Percentiles rank a stretch among this genome's conserved stretches.
These are phyloP conservation scores for Lathronympha strigana DNA, from an alignment of 2,888 invertebrate genomes.

Conservation along the genomic window DNA sequence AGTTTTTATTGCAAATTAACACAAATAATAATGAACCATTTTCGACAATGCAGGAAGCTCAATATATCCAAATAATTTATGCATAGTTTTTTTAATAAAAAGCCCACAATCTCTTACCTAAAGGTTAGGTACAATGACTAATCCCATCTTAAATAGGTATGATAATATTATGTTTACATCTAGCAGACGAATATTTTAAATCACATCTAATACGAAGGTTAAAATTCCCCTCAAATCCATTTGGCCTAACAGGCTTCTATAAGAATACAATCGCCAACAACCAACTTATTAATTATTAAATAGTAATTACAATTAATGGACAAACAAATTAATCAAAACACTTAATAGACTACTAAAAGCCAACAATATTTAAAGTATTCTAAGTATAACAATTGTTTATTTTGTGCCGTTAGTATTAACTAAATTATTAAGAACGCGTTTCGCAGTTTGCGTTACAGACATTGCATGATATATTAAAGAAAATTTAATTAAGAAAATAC, in stretches of 20 bases:
- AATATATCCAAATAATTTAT: background rate
- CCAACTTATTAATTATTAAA: conserved; percentile 45
- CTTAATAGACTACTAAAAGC: conserved; percentile 59
- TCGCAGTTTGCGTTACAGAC: background rate
- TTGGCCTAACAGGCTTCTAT: conserved; percentile 36
- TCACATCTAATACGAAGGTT: conserved; percentile 40
- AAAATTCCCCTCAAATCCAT: conserved; percentile 32
- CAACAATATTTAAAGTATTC: conserved; percentile 52
- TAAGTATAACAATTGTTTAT: conserved; percentile 31
- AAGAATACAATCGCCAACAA: conserved; percentile 42
- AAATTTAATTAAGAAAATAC: background rate
- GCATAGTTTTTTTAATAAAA: conserved; percentile 32
- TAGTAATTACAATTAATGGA: conserved; percentile 47
- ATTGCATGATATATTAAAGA: background rate
- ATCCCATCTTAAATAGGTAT: conserved; percentile 30
- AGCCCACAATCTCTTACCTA: conserved; percentile 30
- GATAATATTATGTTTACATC: conserved; percentile 21
- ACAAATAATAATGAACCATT: background rate
- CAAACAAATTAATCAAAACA: conserved; percentile 50
- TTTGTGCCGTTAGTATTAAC: conserved; percentile 35
- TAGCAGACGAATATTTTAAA: conserved; percentile 37
- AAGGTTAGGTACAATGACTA: conserved; percentile 40
- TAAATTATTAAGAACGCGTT: conserved; percentile 28
- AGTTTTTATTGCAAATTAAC: no score
- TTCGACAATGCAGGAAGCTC: background rate